Percentiles rank a stretch among this genome's conserved stretches.
Conservation (phyloP, 2,797 vertebrate species). For the Florisuga fusca region DNA sequence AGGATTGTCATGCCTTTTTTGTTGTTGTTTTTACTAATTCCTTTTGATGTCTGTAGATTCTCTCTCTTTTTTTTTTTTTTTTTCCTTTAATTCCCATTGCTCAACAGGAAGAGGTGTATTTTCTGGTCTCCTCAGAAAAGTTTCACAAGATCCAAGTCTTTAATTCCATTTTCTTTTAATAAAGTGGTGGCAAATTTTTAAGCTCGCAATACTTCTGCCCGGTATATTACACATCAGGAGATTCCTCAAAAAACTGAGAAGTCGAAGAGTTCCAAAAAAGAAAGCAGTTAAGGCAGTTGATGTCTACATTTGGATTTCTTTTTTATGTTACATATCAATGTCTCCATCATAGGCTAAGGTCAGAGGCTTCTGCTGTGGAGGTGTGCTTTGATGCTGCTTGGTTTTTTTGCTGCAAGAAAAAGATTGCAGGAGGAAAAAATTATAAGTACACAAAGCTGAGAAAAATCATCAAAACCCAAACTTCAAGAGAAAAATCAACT, state of each 20-base stretch:
- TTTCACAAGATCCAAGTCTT: slow-evolving; percentile 48
- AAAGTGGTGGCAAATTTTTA: slow-evolving; percentile 72
- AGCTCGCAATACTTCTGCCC: slow-evolving; percentile 68
- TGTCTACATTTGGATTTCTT: slow-evolving; percentile 81
- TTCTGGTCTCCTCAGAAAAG: slow-evolving; percentile 66
- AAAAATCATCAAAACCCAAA: not conserved
- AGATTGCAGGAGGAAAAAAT: slow-evolving; percentile 1
- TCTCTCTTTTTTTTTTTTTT: not conserved
- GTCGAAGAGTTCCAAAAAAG: slow-evolving; percentile 78
- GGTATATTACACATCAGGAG: slow-evolving; percentile 61
- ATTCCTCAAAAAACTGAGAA: slow-evolving; percentile 84
- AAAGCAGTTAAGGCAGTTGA: slow-evolving; percentile 84
- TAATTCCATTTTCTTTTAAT: slow-evolving; percentile 54
- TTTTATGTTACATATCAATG: slow-evolving; percentile 90
- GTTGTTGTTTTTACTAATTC: slow-evolving; percentile 21
- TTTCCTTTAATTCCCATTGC: slow-evolving; percentile 60
- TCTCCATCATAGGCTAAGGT: slow-evolving; percentile 97
- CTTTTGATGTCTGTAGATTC: slow-evolving; percentile 67
- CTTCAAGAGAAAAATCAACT: not conserved
- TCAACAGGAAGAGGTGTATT: slow-evolving; percentile 72
- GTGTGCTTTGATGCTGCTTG: slow-evolving; percentile 86
- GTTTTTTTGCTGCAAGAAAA: slow-evolving; percentile 86
- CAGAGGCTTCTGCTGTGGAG: slow-evolving; percentile 94
- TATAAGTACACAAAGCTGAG: not conserved
- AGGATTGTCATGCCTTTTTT: slow-evolving; percentile 80